These are phyloP conservation scores for Elaeidobius kamerunicus DNA, from an alignment of 2,888 invertebrate species.

Conservation along the genomic window DNA sequence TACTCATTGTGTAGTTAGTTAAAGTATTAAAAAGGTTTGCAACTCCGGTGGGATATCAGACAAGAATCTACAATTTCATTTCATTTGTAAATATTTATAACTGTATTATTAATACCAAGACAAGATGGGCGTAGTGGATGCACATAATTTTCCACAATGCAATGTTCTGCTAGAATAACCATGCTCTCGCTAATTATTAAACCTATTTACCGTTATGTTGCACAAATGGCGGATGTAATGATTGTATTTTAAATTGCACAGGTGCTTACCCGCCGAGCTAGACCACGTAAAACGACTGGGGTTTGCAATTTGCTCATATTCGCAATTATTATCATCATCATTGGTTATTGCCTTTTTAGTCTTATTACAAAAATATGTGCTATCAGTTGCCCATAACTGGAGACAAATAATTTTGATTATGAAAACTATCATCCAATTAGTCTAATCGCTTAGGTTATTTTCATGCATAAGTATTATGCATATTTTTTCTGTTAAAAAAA, in stretches of 20 bases:
- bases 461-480: too few species aligned
- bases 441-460: too few species aligned
- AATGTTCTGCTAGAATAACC: constrained; percentile 20
- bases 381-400: too few species aligned
- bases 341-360: neutral
- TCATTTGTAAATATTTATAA: constrained; percentile 9
- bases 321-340: neutral
- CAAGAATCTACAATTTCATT: neutral
- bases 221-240: constrained; percentile 20
- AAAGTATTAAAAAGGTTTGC: too few species aligned
- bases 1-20: too few species aligned
- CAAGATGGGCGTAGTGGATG: constrained; percentile 8
- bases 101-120: constrained; percentile 13
- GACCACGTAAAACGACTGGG: constrained; percentile 1
- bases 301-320: neutral
- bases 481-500: too few species aligned
- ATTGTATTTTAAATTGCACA: constrained; percentile 20
- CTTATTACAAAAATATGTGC: too few species aligned
- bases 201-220: constrained; percentile 15
- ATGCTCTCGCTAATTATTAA: constrained; percentile 6
- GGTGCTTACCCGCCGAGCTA: constrained; percentile 7
- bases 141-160: constrained; percentile 18
- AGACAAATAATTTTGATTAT: too few species aligned
- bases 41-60: neutral
- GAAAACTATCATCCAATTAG: too few species aligned